Percentiles rank a stretch among this genome's conserved stretches.
phyloP scores from a whole-genome alignment of 2,797 vertebrate genomes.

The Arremon brunneinucha region DNA sequence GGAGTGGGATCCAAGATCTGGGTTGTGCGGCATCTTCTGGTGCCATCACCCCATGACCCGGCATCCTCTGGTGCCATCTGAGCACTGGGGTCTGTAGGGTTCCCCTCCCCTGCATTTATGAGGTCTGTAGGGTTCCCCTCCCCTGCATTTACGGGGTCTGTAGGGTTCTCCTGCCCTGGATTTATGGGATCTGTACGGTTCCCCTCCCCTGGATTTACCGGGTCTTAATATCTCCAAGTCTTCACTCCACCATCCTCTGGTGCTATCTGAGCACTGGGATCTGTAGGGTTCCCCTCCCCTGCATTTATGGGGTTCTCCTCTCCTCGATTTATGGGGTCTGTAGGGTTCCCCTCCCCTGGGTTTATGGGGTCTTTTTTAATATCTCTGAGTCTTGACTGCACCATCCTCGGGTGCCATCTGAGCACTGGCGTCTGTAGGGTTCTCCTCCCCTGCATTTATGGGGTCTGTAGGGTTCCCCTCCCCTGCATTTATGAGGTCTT shows the following conservation, averaged over 20 bases:
- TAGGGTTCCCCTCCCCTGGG: not conserved
- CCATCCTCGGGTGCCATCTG: too few relatives aligned
- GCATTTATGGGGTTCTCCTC: fast-evolving
- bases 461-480: not conserved
- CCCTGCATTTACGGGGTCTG: too few relatives aligned
- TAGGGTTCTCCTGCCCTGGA: not conserved
- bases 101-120: too few relatives aligned
- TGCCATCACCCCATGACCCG: not conserved
- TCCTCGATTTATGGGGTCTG: too few relatives aligned
- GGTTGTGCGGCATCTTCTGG: fast-evolving
- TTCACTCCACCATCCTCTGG: too few relatives aligned
- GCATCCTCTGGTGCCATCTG: not conserved
- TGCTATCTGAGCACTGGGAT: fast-evolving
- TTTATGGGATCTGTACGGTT: fast-evolving
- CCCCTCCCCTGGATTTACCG: too few relatives aligned
- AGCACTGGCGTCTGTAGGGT: fast-evolving
- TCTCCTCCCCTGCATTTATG: not conserved
- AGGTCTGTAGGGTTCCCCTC: too few relatives aligned
- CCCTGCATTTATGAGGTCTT: not conserved
- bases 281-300: not conserved
- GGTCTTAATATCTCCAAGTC: too few relatives aligned
- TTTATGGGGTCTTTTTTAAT: not conserved
- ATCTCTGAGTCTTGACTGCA: too few relatives aligned
- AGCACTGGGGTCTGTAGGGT: too few relatives aligned
- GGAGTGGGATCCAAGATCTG: fast-evolving